Conservation (phyloP, 2,888 invertebrate genomes). For the Quadriops clusia region DNA sequence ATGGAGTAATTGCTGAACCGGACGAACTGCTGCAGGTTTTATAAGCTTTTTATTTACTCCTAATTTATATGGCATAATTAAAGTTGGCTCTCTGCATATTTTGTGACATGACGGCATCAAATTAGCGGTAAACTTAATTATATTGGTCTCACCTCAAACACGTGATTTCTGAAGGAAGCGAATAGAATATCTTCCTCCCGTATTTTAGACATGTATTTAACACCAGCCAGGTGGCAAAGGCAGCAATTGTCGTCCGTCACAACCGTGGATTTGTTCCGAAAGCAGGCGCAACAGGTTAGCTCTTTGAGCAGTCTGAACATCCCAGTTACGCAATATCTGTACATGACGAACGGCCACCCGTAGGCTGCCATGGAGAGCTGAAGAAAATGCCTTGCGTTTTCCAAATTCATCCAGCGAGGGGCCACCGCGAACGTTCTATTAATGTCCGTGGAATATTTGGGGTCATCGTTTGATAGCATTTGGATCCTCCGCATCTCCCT, state of each 20-base stretch:
- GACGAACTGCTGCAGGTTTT: too few species aligned
- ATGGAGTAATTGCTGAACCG: too few species aligned
- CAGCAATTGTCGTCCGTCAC: conserved; percentile 86
- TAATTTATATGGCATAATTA: too few species aligned
- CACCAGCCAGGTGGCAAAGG: conserved; percentile 73
- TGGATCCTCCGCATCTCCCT: conserved; percentile 58
- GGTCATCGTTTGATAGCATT: conserved; percentile 49
- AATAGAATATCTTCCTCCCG: conserved; percentile 71
- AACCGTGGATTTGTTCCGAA: conserved; percentile 41
- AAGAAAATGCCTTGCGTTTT: conserved; percentile 64
- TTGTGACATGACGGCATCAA: too few species aligned
- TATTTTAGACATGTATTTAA: conserved; percentile 64
- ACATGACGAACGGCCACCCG: conserved; percentile 79
- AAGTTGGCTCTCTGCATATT: too few species aligned
- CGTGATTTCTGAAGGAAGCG: conserved; percentile 74
- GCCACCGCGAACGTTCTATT: conserved; percentile 48
- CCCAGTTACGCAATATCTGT: conserved; percentile 62
- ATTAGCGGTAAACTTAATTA: conserved; percentile 2
- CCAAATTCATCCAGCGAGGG: conserved; percentile 71
- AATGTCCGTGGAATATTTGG: conserved; percentile 50
- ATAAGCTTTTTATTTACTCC: too few species aligned
- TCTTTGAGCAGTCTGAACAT: conserved; percentile 57
- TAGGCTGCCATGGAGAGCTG: conserved; percentile 74
- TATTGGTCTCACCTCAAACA: conserved; percentile 55
- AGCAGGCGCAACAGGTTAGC: conserved; percentile 61